These are phyloP conservation scores for Bryconaethiops microstoma DNA, from an alignment of 2,797 vertebrate genomes.

Conservation along the genomic window DNA sequence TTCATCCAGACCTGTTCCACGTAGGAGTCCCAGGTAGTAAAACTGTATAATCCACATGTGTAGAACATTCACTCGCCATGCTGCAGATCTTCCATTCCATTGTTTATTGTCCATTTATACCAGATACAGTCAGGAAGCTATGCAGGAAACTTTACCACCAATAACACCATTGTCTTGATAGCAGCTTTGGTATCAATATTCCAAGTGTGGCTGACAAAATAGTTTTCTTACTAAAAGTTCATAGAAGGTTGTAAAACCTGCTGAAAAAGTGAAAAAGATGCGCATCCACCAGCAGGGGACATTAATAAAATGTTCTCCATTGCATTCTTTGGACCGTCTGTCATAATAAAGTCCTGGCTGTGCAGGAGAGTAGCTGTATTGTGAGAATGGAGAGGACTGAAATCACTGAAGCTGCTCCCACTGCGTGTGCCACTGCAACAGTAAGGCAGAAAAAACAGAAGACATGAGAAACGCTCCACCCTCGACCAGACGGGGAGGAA, in stretches of 20 bases:
- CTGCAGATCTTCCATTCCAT: background rate
- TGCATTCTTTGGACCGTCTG: slow-evolving; percentile 70
- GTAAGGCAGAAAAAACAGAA: background rate
- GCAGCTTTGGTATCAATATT: slow-evolving; percentile 53
- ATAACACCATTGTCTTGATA: slow-evolving; percentile 35
- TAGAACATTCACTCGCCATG: slow-evolving; percentile 24
- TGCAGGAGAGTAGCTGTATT: slow-evolving; percentile 85
- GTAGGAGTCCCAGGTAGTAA: slow-evolving; percentile 3
- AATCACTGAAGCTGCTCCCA: slow-evolving; percentile 79
- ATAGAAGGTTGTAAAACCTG: slow-evolving; percentile 28
- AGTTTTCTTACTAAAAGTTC: slow-evolving; percentile 30
- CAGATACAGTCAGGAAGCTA: background rate
- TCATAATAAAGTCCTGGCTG: slow-evolving; percentile 91
- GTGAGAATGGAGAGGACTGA: slow-evolving; percentile 78
- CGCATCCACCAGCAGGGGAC: slow-evolving; percentile 15
- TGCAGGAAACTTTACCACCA: background rate
- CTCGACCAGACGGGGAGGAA: too few species aligned
- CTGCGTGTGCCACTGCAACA: slow-evolving; percentile 80
- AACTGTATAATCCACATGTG: slow-evolving; percentile 1
- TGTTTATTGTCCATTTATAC: background rate
- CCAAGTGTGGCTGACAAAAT: slow-evolving; percentile 50
- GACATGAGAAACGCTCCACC: background rate
- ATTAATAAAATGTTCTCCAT: slow-evolving; percentile 44
- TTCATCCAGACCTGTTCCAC: background rate
- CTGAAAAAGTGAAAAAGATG: slow-evolving; percentile 30